These are phyloP conservation scores for Stegostoma tigrinum DNA, from an alignment of 2,113 vertebrate genomes.

Conservation along the genomic window DNA sequence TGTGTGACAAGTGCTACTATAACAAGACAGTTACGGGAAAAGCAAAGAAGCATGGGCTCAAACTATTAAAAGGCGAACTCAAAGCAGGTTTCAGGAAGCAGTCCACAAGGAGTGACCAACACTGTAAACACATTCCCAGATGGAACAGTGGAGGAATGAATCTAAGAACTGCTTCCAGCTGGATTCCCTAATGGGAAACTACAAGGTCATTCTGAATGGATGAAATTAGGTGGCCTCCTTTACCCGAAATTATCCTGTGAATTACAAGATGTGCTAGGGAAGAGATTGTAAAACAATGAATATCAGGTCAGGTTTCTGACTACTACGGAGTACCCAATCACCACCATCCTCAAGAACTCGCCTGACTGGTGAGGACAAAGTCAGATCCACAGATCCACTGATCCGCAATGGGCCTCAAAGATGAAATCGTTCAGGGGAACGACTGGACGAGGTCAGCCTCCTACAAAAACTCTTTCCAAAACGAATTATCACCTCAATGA, in stretches of 20 bases:
- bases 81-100: neutral
- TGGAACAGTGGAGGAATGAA: neutral
- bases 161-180: neutral
- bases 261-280: neutral
- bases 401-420: neutral
- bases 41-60: neutral
- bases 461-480: neutral
- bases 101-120: neutral
- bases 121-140: neutral
- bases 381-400: neutral
- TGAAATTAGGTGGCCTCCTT: neutral
- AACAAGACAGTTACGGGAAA: neutral
- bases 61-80: neutral
- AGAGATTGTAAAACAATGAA: neutral
- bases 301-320: neutral
- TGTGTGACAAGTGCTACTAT: neutral
- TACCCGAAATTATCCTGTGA: neutral
- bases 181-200: neutral
- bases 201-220: neutral
- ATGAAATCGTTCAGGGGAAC: neutral
- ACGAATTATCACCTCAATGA: neutral
- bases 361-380: neutral
- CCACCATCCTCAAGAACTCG: neutral
- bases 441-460: neutral
- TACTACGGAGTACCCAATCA: neutral